Base-by-base conservation (phyloP, 2,113 vertebrate genomes). In the Sorex araneus region DNA sequence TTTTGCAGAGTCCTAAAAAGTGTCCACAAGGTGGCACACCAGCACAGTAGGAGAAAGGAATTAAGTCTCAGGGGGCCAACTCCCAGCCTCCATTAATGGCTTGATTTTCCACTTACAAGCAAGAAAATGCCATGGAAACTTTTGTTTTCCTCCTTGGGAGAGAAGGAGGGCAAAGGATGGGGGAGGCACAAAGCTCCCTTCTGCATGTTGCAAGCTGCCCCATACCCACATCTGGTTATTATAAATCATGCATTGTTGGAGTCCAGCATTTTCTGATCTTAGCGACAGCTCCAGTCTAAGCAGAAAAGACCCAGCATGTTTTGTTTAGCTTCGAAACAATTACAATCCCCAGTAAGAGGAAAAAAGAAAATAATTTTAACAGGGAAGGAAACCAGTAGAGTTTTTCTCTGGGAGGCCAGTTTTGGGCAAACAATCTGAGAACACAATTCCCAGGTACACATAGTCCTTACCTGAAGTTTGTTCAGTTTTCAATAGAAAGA, bases 1-100 rank as follows among this genome's bases (percentile, higher is more conserved):
- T 75, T 77, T 96, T 89, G 84, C 50, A 13, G 66, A 95, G 63
- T 96, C 87, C 95, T 66, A 80, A 66, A 84, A 96, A 75, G 40
- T 94, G 64, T 95, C 96, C 98, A 95, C 96, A 95, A 98, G 98
- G 97, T 98, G 98, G 98, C 98, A 98, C 95, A 91, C 92, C 78
- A 97, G 96, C 95, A 97, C 90, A 98, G 96, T 66, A 32, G 63
- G 97, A 94, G 34, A 80, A 36, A 87, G 90, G 80, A 89, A 94
- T 19, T n/a, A 3, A 4, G 30, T 89, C 86, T 80, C 74, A 18
- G 69, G 87, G 79, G 87, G 47, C 32, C 67, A n/a, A 19, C 89
- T 88, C 66, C 45, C 32, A 78, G 90, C 76, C 93, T 27, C 84
- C 73, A 77, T 74, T 94, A 96, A 95, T 92, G 82, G 67, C 66